A percentile compares a stretch with the other conserved stretches of the same genome.
These are phyloP conservation scores for Musca domestica DNA, from an alignment of 1,140 invertebrate genomes.

Conservation along the genomic window DNA sequence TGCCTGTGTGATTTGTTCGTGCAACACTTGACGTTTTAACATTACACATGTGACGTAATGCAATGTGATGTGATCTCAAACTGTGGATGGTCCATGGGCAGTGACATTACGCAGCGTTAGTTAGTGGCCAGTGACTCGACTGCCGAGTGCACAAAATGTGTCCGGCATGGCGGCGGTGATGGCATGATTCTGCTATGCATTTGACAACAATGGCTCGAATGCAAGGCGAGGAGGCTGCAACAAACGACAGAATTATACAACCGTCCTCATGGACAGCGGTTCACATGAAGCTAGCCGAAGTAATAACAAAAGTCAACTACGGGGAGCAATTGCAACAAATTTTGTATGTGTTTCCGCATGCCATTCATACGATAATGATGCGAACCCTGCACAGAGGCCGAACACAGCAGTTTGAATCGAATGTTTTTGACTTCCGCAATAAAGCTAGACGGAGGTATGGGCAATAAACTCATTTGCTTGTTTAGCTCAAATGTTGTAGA, in stretches of 20 bases:
- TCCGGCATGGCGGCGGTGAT: neutral
- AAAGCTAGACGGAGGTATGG: neutral
- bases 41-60: constrained; percentile 17
- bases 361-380: constrained; percentile 13
- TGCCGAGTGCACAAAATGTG: neutral
- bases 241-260: constrained; percentile 2
- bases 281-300: neutral
- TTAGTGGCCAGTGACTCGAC: neutral
- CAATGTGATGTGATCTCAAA: constrained; percentile 16
- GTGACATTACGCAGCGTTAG: neutral
- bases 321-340: constrained; percentile 14
- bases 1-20: constrained; percentile 1
- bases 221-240: neutral
- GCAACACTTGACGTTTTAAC: constrained; percentile 12
- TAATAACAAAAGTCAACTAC: constrained; percentile 15
- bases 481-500: too few relatives aligned
- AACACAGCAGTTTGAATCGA: constrained; percentile 2
- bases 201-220: constrained; percentile 12
- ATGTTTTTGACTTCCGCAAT: constrained; percentile 20
- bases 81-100: neutral
- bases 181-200: constrained; percentile 7
- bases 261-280: neutral
- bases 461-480: too few relatives aligned
- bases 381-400: neutral
- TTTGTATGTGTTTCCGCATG: neutral